Evolutionary conservation across 1,140 invertebrate genomes (phyloP).

Genomic region (Theocolax elegans): DNA sequence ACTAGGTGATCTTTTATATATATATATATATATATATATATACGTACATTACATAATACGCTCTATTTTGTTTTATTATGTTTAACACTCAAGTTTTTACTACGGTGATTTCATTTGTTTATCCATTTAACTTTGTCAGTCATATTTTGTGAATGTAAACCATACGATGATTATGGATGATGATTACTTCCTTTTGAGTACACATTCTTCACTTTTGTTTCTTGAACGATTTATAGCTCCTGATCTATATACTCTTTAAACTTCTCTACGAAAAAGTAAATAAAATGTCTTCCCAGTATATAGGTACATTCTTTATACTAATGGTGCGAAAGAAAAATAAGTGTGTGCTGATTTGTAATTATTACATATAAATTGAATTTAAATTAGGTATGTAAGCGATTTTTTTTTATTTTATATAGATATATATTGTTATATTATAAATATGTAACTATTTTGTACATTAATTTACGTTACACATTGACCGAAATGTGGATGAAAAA

Average conservation of each 20-base stretch:
- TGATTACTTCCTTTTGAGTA: background rate
- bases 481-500: conserved; percentile 22
- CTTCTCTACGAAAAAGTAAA: too few relatives aligned
- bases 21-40: conserved; percentile 18
- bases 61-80: conserved; percentile 25
- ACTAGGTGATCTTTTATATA: conserved; percentile 34
- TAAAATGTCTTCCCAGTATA: conserved; percentile 34
- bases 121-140: conserved; percentile 31
- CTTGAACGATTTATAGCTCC: conserved; percentile 29
- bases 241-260: too few relatives aligned
- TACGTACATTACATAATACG: conserved; percentile 1
- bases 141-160: conserved; percentile 27
- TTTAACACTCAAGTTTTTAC: conserved; percentile 35
- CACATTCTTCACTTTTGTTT: conserved; percentile 18
- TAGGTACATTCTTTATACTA: conserved; percentile 39
- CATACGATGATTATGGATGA: conserved; percentile 24
- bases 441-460: conserved; percentile 61
- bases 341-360: conserved; percentile 43
- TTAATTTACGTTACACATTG: conserved; percentile 49
- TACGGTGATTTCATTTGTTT: conserved; percentile 27
- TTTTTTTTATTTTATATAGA: conserved; percentile 49
- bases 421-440: conserved; percentile 63
- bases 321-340: conserved; percentile 40
- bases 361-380: conserved; percentile 38
- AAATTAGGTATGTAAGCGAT: conserved; percentile 51